Evolutionary conservation across 2,113 vertebrate species (phyloP), one percentile per base, ranked within the genome.

Genomic region (Tenebrosternarchus preto): DNA sequence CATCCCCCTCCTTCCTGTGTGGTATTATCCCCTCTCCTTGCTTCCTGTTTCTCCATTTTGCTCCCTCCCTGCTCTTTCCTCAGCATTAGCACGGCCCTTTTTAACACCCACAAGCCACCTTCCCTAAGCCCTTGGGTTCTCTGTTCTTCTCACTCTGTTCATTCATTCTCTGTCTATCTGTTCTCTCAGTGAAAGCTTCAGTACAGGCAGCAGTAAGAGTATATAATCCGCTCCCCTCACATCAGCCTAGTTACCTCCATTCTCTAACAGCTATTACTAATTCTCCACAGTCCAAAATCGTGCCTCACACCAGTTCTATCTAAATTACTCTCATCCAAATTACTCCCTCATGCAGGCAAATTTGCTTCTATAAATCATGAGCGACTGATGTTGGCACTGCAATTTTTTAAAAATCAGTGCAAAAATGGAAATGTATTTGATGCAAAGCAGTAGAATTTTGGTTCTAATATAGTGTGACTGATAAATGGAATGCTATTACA

Each of bases 141-240:
- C 73, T 50, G 20, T 70, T 25, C 68, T 50, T 63, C 43, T 84
- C 25, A 31, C 24, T 74, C 27, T 24, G 20, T 22, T 79, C 68
- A 71, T 19, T 78, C 31, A 11, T 50, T 29, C 36, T 43, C 31
- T 50, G 9, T 50, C 43, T 50, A 12, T 50, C 43, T 50, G 43
- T 50, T 69, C 33, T 63, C 66, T 60, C 24, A 66, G 24, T 73
- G 39, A 50, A 27, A 66, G 46, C 20, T 57, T 64, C 68, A 15
- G 3, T 46, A 27, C 78, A 82, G 80, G 85, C 86, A 69, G 79
- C 82, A 71, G 90, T 86, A 89, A 91, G 33, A 77, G 79, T 82
- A 84, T 78, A 87, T 90, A 88, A 89, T 90, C 88, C 89, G 84
- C 88, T 87, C 80, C 83, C 85, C 85, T 91, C 77, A 39, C 61